Conservation (phyloP, 2,888 invertebrate genomes). For the Drosophila borealis region DNA sequence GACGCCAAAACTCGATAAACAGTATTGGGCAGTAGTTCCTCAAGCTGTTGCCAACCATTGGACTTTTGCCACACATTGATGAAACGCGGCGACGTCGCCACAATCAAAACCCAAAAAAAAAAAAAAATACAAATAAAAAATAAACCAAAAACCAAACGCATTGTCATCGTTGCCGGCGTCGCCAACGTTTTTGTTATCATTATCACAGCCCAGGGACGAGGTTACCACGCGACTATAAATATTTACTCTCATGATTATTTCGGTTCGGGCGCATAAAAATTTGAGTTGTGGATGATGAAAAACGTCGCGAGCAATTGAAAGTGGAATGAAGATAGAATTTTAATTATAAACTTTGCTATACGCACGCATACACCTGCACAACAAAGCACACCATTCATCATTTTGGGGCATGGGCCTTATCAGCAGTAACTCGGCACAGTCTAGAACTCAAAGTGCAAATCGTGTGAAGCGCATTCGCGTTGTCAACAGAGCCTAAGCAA, state of each 20-base stretch:
- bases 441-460: conserved; percentile 6
- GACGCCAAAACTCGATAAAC: conserved; percentile 67
- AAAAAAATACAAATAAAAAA: conserved; percentile 24
- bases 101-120: conserved; percentile 26
- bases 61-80: conserved; percentile 64
- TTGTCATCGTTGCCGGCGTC: conserved; percentile 50
- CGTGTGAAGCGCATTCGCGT: conserved; percentile 21
- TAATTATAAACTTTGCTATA: conserved; percentile 51
- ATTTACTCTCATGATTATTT: conserved; percentile 71
- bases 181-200: conserved; percentile 54
- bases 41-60: conserved; percentile 48
- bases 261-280: conserved; percentile 18
- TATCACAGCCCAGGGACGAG: conserved; percentile 63
- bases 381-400: conserved; percentile 38
- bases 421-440: conserved; percentile 1
- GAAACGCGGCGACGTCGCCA: conserved; percentile 50
- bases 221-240: conserved; percentile 78
- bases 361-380: conserved; percentile 17
- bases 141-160: conserved; percentile 49
- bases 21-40: conserved; percentile 33
- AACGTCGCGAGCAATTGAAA: conserved; percentile 35
- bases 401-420: conserved; percentile 2
- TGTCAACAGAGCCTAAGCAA: conserved; percentile 18
- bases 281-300: conserved; percentile 38
- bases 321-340: conserved; percentile 23